phyloP scores from a whole-genome alignment of 2,888 invertebrate species.

The Protophormia terraenovae region DNA sequence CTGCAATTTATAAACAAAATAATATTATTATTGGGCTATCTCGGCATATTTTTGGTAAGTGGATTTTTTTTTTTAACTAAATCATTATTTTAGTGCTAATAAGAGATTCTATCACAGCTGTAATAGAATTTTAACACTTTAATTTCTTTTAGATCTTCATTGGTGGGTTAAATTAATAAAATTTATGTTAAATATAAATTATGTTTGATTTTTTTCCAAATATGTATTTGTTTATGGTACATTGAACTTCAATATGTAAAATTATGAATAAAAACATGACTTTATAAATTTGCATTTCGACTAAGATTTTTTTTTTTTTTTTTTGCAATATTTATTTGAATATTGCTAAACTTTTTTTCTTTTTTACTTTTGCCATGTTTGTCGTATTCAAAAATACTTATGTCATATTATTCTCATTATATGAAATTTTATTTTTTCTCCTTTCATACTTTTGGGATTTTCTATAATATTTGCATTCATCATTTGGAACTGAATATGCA shows the following conservation, averaged over 20 bases:
- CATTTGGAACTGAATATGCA: slow-evolving; percentile 27
- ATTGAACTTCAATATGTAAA: slow-evolving; percentile 3
- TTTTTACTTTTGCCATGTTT: not conserved
- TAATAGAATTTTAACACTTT: too few relatives aligned
- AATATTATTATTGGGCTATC: too few relatives aligned
- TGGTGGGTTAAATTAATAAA: not conserved
- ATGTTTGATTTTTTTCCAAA: not conserved
- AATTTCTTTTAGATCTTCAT: too few relatives aligned
- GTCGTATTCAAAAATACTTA: slow-evolving; percentile 27
- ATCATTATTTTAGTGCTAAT: too few relatives aligned
- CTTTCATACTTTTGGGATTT: slow-evolving; percentile 39
- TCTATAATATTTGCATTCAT: slow-evolving; percentile 27
- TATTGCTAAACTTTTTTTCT: not conserved
- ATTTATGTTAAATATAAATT: not conserved
- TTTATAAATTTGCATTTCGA: not conserved
- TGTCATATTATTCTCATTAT: slow-evolving; percentile 43
- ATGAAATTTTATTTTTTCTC: not conserved
- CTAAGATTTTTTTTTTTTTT: not conserved
- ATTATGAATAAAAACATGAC: not conserved
- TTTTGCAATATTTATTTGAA: not conserved
- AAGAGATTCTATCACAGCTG: too few relatives aligned
- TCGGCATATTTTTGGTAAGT: too few relatives aligned
- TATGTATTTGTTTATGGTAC: not conserved
- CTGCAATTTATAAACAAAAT: too few relatives aligned
- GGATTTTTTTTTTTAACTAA: too few relatives aligned